Conservation (phyloP, 2,888 invertebrate genomes). For the Xylota segnis region DNA sequence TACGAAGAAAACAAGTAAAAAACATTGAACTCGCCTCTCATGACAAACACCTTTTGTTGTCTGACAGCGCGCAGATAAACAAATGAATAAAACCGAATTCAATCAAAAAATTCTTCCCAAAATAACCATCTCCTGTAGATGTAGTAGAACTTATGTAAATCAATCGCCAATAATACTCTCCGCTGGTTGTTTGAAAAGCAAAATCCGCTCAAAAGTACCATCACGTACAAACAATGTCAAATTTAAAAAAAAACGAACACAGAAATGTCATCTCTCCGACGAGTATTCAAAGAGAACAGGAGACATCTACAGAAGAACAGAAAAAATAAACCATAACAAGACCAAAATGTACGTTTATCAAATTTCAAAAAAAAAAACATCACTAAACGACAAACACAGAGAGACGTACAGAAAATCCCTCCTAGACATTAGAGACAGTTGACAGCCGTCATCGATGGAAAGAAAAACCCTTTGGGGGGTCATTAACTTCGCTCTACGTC, state of each 20-base stretch:
- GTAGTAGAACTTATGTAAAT: neutral
- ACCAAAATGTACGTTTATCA: conserved; percentile 6
- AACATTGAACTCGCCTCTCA: neutral
- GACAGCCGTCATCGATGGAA: conserved; percentile 21
- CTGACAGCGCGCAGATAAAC: conserved; percentile 4
- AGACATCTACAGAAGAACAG: conserved; percentile 4
- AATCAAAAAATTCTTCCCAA: conserved; percentile 10
- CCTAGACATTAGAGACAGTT: conserved; percentile 21
- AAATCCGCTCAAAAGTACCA: conserved; percentile 19
- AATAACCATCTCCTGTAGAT: neutral
- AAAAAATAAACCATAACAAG: neutral
- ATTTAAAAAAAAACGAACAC: conserved; percentile 3
- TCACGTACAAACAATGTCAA: conserved; percentile 37
- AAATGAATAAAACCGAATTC: conserved; percentile 4
- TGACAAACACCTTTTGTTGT: neutral
- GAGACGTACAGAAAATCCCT: conserved; percentile 13
- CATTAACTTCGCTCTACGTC: conserved; percentile 44
- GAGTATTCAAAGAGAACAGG: neutral
- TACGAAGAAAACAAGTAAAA: too few relatives aligned
- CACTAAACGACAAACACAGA: too few relatives aligned
- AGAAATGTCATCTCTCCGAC: neutral
- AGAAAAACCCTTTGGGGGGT: conserved; percentile 55
- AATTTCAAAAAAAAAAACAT: conserved; percentile 21
- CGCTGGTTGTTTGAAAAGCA: neutral
- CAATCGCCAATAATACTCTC: conserved; percentile 2